Base-by-base conservation (phyloP, 1,140 invertebrate genomes). In the Babylonia areolata region DNA sequence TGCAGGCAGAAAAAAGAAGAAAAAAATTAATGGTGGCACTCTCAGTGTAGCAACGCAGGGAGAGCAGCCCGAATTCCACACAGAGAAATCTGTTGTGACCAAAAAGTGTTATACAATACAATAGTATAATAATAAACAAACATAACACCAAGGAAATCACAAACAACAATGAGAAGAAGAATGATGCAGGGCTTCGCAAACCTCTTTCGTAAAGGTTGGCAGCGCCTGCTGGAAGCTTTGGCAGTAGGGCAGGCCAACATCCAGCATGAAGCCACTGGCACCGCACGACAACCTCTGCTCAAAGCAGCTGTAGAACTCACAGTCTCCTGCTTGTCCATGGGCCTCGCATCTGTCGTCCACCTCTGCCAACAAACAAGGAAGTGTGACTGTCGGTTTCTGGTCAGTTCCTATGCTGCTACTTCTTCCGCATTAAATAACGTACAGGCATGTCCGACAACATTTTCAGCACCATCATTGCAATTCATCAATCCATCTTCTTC, bases 291-390 rank as follows among this genome's bases (percentile, higher is more conserved):
- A 42, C 15, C 86, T 51, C n/a, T 81, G 35, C 37, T 87, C 86
- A 64, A 87, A 87, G 69, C 86, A 87, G 20, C 75, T 20, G 75
- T 87, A 87, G 83, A 87, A 87, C 42, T 87, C 86, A 69, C 86
- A 87, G n/a, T 39, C 15, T 5, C 86, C 86, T 35, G 82, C 83
- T n/a, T 54, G 9, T 33, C 86, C 84, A 58, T 85, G 83, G 1
- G 64, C 81, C 23, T 54, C 35, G 51, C 85, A 86, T 12, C 23
- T 11, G 17, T 35, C 39, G n/a, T 86, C 85, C 11, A 81, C 42
- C 17, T 37, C 85, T 86, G 79, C 11, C n/a, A 64, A 73, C 17
- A 40, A 15, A 11, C 39, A 69, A 40, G 20, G 42, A 1, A n/a
- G 6, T 37, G n/a, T 31, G 39, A 80, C 0, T n/a, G 39, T 31